phyloP scores from a whole-genome alignment of 2,888 invertebrate genomes.

The Mesorhabditis belari region DNA sequence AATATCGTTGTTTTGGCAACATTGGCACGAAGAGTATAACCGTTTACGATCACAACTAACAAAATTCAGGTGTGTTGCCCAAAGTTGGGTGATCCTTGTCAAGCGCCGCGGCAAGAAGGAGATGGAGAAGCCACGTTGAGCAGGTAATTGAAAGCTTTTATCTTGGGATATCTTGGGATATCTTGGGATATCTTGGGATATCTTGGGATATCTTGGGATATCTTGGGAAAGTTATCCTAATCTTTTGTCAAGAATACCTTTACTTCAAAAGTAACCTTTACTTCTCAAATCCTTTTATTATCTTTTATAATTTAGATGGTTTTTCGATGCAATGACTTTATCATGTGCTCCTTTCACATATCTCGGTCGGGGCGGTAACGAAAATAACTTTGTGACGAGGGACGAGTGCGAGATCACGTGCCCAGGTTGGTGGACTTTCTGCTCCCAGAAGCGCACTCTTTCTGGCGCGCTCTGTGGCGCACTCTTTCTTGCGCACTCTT shows the following conservation, averaged over 20 bases:
- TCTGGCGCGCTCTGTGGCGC: background rate
- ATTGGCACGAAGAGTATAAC: no score
- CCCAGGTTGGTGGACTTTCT: constrained; percentile 21
- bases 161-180: no score
- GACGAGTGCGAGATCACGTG: constrained; percentile 34
- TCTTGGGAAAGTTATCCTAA: no score
- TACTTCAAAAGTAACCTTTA: no score
- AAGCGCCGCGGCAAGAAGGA: background rate
- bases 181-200: no score
- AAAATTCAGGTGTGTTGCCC: background rate
- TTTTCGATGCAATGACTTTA: background rate
- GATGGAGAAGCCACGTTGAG: background rate
- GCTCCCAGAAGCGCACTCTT: background rate
- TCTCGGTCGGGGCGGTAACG: constrained; percentile 44
- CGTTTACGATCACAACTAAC: no score
- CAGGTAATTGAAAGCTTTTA: no score
- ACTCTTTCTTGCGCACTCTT: no score
- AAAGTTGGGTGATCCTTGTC: background rate
- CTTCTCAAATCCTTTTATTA: no score
- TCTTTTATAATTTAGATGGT: background rate
- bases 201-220: no score
- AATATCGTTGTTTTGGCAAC: no score
- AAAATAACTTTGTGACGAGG: constrained; percentile 48
- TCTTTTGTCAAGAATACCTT: no score
- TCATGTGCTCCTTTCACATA: constrained; percentile 44